Base-by-base conservation (phyloP, 2,888 invertebrate species). In the Pseudoips prasinana region DNA sequence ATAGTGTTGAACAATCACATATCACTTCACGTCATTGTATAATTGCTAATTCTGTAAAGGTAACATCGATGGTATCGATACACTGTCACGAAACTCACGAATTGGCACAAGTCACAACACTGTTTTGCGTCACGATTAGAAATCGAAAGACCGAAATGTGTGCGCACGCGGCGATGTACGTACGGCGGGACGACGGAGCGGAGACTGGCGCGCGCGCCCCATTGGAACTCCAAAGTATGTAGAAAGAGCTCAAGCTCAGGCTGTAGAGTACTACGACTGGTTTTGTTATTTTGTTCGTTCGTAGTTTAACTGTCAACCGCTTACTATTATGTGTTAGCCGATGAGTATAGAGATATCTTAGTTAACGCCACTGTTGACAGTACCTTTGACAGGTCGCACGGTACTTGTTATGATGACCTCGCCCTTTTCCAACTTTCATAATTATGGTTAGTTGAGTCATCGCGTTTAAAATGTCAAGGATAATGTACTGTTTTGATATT, bases 1-100 rank as follows among this genome's bases (percentile, higher is more conserved):
- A 39, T 49, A 61, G 52, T 66, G 66, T 66, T 50, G 61, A 70
- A 75, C 73, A 70, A 62, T 78, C 80, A 80, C 80, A 77, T 79
- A 60, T 71, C 67, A 57, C 33, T 54, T 77, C 71, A 76, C 74
- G 48, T 64, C 62, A 70, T 63, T 42, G 25, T 64, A 51, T 51
- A 56, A 58, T 48, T 43, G 39, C 34, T 33, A 33, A 48, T 58
- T 49, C 35, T 41, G 45, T 44, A 52, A 54, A 49, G 42, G 56
- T 50, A 53, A 50, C 61, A 62, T 47, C 56, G 48, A 62, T 61
- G 53, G 52, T 67, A 65, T 67, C 55, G 60, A 61, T 62, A 54
- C 55, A 61, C 51, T 53, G 61, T 64, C 64, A 68, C 62, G 51
- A 63, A 46, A 57, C 46, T 64, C 64, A 68, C 62, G 51, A 63